A percentile compares a stretch with the other conserved stretches of the same genome.
These are phyloP conservation scores for Aphelocoma californica DNA, from an alignment of 2,797 vertebrate genomes.

Conservation along the genomic window DNA sequence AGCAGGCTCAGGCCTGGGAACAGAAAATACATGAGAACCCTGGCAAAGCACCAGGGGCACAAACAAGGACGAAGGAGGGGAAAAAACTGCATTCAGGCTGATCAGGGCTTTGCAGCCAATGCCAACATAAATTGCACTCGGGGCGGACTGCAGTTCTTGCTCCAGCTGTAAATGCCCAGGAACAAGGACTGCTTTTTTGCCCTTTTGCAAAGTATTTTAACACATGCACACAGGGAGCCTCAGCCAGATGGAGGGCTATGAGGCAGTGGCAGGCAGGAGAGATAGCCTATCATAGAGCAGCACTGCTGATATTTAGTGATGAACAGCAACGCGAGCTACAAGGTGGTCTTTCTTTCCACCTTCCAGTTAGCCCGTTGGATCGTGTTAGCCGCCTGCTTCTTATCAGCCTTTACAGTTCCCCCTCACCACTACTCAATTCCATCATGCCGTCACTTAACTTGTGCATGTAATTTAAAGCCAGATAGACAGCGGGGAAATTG, in stretches of 20 bases:
- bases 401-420: constrained; percentile 26
- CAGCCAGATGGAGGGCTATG: fast-evolving
- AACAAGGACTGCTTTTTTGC: not conserved
- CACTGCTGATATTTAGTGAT: not conserved
- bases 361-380: not conserved
- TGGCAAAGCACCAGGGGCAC: not conserved
- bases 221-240: not conserved
- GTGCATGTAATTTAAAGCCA: constrained; percentile 48
- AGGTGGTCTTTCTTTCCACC: not conserved
- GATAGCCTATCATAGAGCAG: not conserved
- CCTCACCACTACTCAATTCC: constrained; percentile 12
- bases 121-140: fast-evolving
- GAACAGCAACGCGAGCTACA: not conserved
- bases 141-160: not conserved
- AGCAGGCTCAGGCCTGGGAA: not conserved
- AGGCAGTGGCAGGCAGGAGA: not conserved
- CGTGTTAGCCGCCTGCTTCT: not conserved
- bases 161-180: fast-evolving
- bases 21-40: not conserved
- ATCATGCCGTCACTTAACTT: not conserved
- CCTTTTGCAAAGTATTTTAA: not conserved
- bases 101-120: not conserved
- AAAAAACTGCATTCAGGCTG: not conserved
- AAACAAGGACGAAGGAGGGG: fast-evolving
- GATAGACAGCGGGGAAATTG: constrained; percentile 38